Conservation (phyloP, 2,113 vertebrate species). For the Toxotes jaculatrix region DNA sequence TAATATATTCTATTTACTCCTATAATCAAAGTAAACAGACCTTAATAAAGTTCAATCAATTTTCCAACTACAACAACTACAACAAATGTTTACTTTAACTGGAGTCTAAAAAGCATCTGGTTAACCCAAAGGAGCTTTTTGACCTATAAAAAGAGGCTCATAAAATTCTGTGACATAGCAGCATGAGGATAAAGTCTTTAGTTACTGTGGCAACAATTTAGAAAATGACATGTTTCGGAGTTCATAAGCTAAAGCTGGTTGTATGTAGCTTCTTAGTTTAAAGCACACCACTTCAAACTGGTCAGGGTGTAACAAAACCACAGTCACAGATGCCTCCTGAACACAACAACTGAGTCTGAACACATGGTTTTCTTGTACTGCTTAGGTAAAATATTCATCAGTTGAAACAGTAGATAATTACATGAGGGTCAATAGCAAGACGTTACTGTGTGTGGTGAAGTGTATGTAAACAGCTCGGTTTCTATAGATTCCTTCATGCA, state of each 20-base stretch:
- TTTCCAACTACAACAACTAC: neutral
- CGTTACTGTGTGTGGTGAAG: neutral
- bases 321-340: neutral
- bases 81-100: neutral
- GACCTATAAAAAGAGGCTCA: neutral
- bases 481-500: constrained; percentile 47
- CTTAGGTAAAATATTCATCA: neutral
- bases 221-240: constrained; percentile 26
- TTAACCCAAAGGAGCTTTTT: neutral
- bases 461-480: constrained; percentile 34
- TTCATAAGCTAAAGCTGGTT: neutral
- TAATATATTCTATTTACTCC: neutral
- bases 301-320: neutral
- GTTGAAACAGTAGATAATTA: neutral
- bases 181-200: constrained; percentile 6
- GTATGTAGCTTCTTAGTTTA: neutral
- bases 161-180: neutral
- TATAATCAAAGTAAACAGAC: neutral
- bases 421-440: neutral
- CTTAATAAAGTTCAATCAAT: neutral
- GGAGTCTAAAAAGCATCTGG: neutral
- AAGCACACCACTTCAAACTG: constrained; percentile 15
- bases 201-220: constrained; percentile 17
- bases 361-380: neutral
- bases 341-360: neutral